Evolutionary conservation across 2,888 invertebrate species (phyloP), one percentile per base, ranked within the genome.

Genomic region (Julus scanicus): DNA sequence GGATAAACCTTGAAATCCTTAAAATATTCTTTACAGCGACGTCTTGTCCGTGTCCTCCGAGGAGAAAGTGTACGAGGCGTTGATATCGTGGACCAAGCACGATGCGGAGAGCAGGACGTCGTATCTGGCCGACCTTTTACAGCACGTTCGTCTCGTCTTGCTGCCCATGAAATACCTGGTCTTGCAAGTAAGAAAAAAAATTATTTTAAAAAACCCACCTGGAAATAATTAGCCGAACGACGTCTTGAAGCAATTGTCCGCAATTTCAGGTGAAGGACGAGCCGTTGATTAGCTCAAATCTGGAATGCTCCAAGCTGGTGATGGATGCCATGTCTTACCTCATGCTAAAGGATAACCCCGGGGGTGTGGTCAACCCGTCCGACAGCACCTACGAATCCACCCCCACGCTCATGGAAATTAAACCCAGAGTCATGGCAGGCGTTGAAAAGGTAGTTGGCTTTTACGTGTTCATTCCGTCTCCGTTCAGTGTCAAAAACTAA

Each of bases 241-340:
- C 29, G 29, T 1, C 1, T 39, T 85, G 29, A 85, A 40, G 6
- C 29, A 44, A 37, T 39, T 37, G 39, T 37, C 11, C 37, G 20
- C 13, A 29, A 49, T 29, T 44, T 15, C 44, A 89, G 89, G 89
- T 89, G 20, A 89, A 89, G 88, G 89, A 89, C n/a, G 89, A 89
- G 29, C 89, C 89, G 3, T 37, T 89, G n/a, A 87, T 89, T 39
- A 89, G 88, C 48, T 88, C 71, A 39, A 89, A 85, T 84, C 48
- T 89, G 13, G 84, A 86, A 37, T 89, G 89, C 86, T 88, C 89
- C n/a, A 89, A 89, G 84, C 85, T 89, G 44, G 89, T 89, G 20
- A 88, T 89, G 88, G 88, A 89, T 15, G 89, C 89, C n/a, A 89
- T 89, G 89, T 86, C 89, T 29, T 88, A 87, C 84, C 85, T 87